Evolutionary conservation across 1,140 invertebrate genomes (phyloP), one percentile per base, ranked within the genome.

Genomic region (Dendrolimus punctatus): DNA sequence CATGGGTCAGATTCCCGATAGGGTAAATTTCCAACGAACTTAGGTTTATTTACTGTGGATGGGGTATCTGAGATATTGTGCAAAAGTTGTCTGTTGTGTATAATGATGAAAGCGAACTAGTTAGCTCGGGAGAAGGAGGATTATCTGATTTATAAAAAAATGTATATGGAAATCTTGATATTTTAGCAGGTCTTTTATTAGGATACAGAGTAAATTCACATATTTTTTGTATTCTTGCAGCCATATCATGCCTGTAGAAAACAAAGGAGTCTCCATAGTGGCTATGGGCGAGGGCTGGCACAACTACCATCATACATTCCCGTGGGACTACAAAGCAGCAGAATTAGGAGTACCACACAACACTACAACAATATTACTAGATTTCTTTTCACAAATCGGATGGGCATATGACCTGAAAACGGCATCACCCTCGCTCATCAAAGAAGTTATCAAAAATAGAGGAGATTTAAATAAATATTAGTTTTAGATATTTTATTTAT

Each of bases 251-350:
- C 91, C 93, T 23, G 80, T 78, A 6, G 92, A 93, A 77, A 93
- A 91, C 67, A 74, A 83, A 53, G 78, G 80, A 5, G 91, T 93
- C 0, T 89, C 91, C 0, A 57, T 91, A 4, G 61, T 92, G 8
- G 74, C 76, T 8, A 62, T 79, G 61, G 81, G 81, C 2, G 93
- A 95, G 84, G 95, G 95, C 9, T 96, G 94, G 91, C 95, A 97
- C 81, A 97, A 97, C 84, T 98, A 96, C 79, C 96, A 98, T 75
- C 96, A 98, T 76, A 92, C 92, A 0, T 98, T 98, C 79, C 96
- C 96, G 1, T 95, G 93, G 87, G 95, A 96, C 82, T 93, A 97
- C 78, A 91, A 92, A 61, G 91, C 94, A 9, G 88, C 93, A 0
- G 93, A 95, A 74, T 69, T 92, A 0, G 88, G 88, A 0, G 88